phyloP scores from a whole-genome alignment of 2,888 invertebrate genomes.

The Drosophila infuscata region DNA sequence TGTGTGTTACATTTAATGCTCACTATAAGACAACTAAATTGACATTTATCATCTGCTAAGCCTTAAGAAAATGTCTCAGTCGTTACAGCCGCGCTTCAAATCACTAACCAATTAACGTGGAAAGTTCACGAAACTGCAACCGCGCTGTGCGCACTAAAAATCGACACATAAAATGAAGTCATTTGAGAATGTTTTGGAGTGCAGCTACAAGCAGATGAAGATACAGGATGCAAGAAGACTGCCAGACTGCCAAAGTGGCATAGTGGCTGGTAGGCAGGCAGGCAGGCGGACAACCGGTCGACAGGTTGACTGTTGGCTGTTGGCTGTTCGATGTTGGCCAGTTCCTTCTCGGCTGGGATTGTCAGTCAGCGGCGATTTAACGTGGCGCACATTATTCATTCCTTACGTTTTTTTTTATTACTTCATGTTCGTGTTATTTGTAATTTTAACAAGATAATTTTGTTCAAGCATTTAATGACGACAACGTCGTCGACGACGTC shows the following conservation, averaged over 20 bases:
- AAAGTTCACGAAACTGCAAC: conserved; percentile 76
- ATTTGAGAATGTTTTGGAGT: conserved; percentile 70
- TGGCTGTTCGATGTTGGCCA: conserved; percentile 27
- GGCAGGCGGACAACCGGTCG: conserved; percentile 58
- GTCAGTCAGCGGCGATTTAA: conserved; percentile 74
- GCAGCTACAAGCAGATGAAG: conserved; percentile 46
- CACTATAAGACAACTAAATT: conserved; percentile 31
- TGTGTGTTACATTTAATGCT: conserved; percentile 3
- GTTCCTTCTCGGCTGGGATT: conserved; percentile 40
- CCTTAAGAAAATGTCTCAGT: conserved; percentile 40
- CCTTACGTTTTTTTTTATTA: conserved; percentile 77
- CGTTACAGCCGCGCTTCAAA: conserved; percentile 57
- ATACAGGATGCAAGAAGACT: conserved; percentile 31
- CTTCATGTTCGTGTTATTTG: conserved; percentile 84
- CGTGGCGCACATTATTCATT: conserved; percentile 81
- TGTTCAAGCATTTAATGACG: conserved; percentile 84
- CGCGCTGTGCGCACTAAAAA: conserved; percentile 70
- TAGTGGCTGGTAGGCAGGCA: conserved; percentile 7
- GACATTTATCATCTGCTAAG: conserved; percentile 36
- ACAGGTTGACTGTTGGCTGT: conserved; percentile 39
- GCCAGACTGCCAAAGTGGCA: conserved; percentile 18
- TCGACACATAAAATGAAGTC: conserved; percentile 79
- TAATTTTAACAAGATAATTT: conserved; percentile 85
- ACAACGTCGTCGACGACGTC: conserved; percentile 26
- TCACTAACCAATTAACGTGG: conserved; percentile 76